Base-by-base conservation (phyloP, 2,888 invertebrate genomes). In the Polyommatus iphigenia region DNA sequence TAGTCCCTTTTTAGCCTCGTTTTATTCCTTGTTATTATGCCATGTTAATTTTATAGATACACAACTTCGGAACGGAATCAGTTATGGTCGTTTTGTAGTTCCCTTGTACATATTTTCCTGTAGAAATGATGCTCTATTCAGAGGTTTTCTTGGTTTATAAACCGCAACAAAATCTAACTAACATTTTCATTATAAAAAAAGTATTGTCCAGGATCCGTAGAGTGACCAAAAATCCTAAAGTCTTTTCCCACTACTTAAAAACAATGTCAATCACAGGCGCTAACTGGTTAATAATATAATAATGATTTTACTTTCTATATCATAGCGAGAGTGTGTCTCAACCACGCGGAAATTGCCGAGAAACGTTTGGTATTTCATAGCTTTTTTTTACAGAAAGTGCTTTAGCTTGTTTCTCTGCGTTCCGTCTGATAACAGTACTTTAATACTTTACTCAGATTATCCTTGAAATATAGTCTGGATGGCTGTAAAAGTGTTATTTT, bases 281-380 rank as follows among this genome's bases (percentile, higher is more conserved):
- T 24, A 59, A 54, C 54, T 54, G 4, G 54, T 54, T 54, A 18
- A 54, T 54, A 54, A 54, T 54, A 54, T 41, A 73, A 18, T 46
- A 50, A 67, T 50, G 50, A 78, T 73, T 78, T 78, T 73, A 78
- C 78, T 78, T 78, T 78, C 78, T 73, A 78, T 29, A 73, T 57
- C 72, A 73, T n/a, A 46, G 78, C 62, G 78, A 78, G 78, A 78
- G 78, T 78, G 59, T 73, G 46, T 73, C 78, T 73, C 78, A 46
- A 73, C 62, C 41, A 78, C 57, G 73, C 78, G 78, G 78, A 78
- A 78, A 78, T 73, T 46, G 15, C 2, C 29, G 67, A 18, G 29
- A 67, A 32, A 67, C 29, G 29, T 67, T 29, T 20, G 29, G 18
- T 18, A 67, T 67, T 62, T 20, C 62, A 24, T 62, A 24, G 29